Percentiles rank a stretch among this genome's conserved stretches.
These are phyloP conservation scores for Macroteleia sp. DNA, from an alignment of 2,888 invertebrate species.

Conservation along the genomic window DNA sequence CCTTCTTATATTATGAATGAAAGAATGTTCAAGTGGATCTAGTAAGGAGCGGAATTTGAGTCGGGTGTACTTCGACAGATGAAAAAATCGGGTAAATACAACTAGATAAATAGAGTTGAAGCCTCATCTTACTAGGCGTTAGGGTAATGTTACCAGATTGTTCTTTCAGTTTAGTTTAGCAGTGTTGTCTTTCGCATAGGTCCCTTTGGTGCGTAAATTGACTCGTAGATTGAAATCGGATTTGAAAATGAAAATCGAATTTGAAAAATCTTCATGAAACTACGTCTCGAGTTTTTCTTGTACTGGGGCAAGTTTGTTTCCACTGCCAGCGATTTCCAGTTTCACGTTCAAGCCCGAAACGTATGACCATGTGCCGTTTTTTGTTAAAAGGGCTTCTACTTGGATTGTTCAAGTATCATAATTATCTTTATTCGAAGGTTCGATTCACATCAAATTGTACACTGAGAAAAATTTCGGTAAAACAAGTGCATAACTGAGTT, in stretches of 20 bases:
- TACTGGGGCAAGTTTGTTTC: not conserved
- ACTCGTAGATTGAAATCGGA: constrained; percentile 17
- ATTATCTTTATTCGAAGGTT: constrained; percentile 24
- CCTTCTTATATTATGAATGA: too few species aligned
- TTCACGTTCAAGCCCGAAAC: constrained; percentile 27
- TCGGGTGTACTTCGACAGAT: too few species aligned
- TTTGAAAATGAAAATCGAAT: constrained; percentile 7
- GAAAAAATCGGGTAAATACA: too few species aligned
- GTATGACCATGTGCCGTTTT: constrained; percentile 31
- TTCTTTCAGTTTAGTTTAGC: constrained; percentile 39
- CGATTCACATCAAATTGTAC: not conserved
- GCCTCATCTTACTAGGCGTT: too few species aligned
- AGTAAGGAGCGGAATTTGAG: too few species aligned
- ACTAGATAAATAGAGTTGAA: too few species aligned
- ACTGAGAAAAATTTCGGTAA: too few species aligned
- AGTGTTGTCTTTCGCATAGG: constrained; percentile 19
- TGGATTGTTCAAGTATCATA: constrained; percentile 61
- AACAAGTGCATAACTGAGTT: too few species aligned
- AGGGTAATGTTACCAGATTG: too few species aligned
- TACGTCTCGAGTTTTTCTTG: not conserved
- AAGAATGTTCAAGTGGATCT: too few species aligned
- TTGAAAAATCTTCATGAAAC: not conserved
- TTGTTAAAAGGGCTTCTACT: constrained; percentile 54
- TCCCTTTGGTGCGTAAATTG: constrained; percentile 30
- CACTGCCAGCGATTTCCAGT: not conserved